These are phyloP conservation scores for Phrynocephalus versicolor DNA, from an alignment of 2,113 vertebrate species.

Conservation along the genomic window DNA sequence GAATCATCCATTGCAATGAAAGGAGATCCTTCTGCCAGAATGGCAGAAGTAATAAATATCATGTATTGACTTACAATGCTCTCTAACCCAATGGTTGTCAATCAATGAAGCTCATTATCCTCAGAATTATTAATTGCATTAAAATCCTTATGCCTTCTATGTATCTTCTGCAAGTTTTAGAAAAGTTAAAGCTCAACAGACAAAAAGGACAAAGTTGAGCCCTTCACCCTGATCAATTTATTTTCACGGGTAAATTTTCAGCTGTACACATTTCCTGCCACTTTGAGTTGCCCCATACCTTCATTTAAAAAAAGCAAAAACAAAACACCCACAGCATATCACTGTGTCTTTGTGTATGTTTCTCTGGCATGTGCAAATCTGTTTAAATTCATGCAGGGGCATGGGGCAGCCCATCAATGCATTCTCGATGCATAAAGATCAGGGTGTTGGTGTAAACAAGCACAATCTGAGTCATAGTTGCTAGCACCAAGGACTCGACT, in stretches of 20 bases:
- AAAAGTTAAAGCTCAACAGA: conserved; percentile 54
- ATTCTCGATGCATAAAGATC: background rate
- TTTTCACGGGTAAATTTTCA: background rate
- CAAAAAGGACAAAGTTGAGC: conserved; percentile 57
- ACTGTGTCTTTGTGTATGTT: background rate
- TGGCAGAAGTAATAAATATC: background rate
- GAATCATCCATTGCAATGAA: background rate
- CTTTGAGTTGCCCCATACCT: background rate
- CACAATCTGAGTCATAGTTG: conserved; percentile 31
- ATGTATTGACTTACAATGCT: background rate
- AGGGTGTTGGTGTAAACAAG: conserved; percentile 7
- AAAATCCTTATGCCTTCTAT: conserved; percentile 71
- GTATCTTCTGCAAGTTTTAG: conserved; percentile 55
- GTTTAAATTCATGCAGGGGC: background rate
- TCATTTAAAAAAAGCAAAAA: background rate
- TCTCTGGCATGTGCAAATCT: background rate
- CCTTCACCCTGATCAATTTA: conserved; percentile 8
- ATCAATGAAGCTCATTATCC: background rate
- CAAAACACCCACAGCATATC: background rate
- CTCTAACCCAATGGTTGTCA: background rate
- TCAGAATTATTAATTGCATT: background rate
- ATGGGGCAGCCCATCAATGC: background rate
- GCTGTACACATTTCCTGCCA: background rate
- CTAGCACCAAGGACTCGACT: conserved; percentile 48
- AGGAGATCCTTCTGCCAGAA: background rate